Conservation (phyloP, 2,113 vertebrate species). For the Microcebus murinus region DNA sequence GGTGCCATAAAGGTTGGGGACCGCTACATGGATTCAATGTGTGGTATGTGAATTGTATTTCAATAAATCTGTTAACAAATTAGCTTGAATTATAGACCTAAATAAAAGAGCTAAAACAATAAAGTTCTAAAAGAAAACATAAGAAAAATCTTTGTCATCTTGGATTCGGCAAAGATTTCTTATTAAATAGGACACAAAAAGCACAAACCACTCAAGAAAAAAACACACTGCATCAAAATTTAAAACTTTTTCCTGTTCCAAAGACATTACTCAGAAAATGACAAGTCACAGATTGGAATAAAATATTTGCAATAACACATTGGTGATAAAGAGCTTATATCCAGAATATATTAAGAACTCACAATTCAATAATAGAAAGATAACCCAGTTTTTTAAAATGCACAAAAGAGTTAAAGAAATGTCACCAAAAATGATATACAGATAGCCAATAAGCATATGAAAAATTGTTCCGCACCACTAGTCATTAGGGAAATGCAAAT, state of each 20-base stretch:
- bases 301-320: slow-evolving; percentile 17
- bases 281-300: neutral
- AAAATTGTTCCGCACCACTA: neutral
- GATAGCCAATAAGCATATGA: neutral
- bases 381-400: neutral
- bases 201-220: neutral
- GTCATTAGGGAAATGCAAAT: neutral
- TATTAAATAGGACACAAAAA: neutral
- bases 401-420: neutral
- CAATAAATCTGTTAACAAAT: slow-evolving; percentile 12
- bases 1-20: too few relatives aligned
- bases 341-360: neutral
- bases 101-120: neutral
- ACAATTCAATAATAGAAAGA: neutral
- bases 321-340: neutral
- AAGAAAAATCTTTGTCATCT: neutral
- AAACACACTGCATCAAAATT: neutral
- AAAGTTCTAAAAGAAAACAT: neutral
- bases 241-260: neutral
- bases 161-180: neutral
- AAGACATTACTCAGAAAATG: neutral
- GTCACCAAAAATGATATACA: neutral
- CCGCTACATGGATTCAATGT: neutral
- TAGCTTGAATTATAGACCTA: neutral
- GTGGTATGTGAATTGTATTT: neutral